Percentiles rank a stretch among this genome's conserved stretches.
phyloP scores from a whole-genome alignment of 2,888 invertebrate species.

The Strigamia crassipes region DNA sequence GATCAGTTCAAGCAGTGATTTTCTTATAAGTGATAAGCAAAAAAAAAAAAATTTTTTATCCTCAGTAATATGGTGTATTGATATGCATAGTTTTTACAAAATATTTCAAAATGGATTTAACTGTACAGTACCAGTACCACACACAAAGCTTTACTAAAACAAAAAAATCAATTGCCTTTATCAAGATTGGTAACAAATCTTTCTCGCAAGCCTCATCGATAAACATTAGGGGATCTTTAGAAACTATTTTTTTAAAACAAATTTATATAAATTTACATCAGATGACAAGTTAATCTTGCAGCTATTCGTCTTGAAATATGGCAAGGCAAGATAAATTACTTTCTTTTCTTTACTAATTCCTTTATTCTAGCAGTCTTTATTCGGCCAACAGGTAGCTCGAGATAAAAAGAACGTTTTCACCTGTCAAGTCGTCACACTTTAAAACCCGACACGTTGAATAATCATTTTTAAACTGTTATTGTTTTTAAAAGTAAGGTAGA shows the following conservation, averaged over 20 bases:
- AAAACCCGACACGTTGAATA: slow-evolving; percentile 1
- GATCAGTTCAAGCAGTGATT: background rate
- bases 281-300: slow-evolving; percentile 34
- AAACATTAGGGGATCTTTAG: slow-evolving; percentile 33
- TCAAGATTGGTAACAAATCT: background rate
- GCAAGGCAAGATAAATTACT: slow-evolving; percentile 30
- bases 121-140: too few relatives aligned
- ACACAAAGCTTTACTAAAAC: background rate
- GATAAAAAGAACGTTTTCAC: background rate
- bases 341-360: slow-evolving; percentile 22
- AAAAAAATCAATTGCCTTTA: slow-evolving; percentile 11
- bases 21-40: background rate
- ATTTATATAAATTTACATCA: slow-evolving; percentile 44
- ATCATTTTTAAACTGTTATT: slow-evolving; percentile 21
- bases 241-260: slow-evolving; percentile 18
- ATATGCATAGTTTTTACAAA: too few relatives aligned
- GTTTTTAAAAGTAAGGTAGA: background rate
- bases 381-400: slow-evolving; percentile 6
- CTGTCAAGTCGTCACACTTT: slow-evolving; percentile 25
- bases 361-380: slow-evolving; percentile 1
- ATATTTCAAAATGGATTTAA: background rate
- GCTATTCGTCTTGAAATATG: slow-evolving; percentile 31
- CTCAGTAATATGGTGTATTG: background rate
- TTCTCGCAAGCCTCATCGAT: background rate
- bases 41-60: background rate